Percentiles rank a stretch among this genome's conserved stretches.
These are phyloP conservation scores for Onchidella celtica DNA, from an alignment of 2,888 invertebrate species.

Conservation along the genomic window DNA sequence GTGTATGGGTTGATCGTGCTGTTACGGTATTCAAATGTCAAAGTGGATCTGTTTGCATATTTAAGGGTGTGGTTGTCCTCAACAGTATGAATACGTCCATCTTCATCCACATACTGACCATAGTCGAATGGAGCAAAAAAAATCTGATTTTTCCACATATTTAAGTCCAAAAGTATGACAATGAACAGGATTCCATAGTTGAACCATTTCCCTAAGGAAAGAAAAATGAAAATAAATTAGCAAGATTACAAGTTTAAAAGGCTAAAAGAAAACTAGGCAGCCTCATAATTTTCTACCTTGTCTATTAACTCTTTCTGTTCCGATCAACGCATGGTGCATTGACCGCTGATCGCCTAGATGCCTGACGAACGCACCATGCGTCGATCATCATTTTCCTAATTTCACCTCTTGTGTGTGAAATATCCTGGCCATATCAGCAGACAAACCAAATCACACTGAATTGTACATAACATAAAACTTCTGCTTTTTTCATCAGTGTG, in stretches of 20 bases:
- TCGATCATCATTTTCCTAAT: background rate
- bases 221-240: background rate
- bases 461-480: too few relatives aligned
- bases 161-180: conserved; percentile 82
- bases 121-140: conserved; percentile 81
- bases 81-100: conserved; percentile 76
- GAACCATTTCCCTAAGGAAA: conserved; percentile 82
- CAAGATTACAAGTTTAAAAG: background rate
- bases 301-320: too few relatives aligned
- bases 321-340: too few relatives aligned
- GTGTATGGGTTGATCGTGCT: conserved; percentile 79
- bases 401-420: background rate
- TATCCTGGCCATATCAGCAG: too few relatives aligned
- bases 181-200: conserved; percentile 82
- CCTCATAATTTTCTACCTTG: too few relatives aligned
- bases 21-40: conserved; percentile 79
- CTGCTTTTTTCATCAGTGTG: too few relatives aligned
- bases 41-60: conserved; percentile 73
- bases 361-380: background rate
- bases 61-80: conserved; percentile 65
- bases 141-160: conserved; percentile 83
- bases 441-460: too few relatives aligned
- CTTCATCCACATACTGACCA: conserved; percentile 81
- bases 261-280: too few relatives aligned
- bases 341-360: too few relatives aligned